These are phyloP conservation scores for Sitophilus oryzae DNA, from an alignment of 1,140 invertebrate genomes.

Conservation along the genomic window DNA sequence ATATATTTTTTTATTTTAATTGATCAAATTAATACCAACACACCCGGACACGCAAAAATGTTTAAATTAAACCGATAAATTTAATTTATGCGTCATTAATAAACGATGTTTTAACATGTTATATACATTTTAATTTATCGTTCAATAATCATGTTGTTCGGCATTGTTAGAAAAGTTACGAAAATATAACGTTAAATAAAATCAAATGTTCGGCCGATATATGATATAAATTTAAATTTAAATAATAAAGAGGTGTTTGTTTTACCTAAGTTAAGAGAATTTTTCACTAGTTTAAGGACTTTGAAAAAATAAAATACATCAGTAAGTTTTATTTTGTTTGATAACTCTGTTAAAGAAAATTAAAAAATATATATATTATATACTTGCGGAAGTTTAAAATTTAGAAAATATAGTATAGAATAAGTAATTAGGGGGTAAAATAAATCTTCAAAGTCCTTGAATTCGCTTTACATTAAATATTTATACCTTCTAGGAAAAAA, in stretches of 20 bases:
- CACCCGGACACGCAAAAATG: too few relatives aligned
- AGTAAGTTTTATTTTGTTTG: not conserved
- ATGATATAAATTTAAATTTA: too few relatives aligned
- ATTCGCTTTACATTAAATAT: constrained; percentile 20
- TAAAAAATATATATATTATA: not conserved
- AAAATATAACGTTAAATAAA: too few relatives aligned
- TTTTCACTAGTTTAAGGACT: not conserved
- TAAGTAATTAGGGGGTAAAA: not conserved
- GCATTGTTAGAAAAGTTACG: too few relatives aligned
- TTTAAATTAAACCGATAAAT: too few relatives aligned
- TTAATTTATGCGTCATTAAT: too few relatives aligned
- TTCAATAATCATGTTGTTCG: too few relatives aligned
- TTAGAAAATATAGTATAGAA: too few relatives aligned
- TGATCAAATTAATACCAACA: too few relatives aligned
- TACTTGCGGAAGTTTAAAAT: not conserved
- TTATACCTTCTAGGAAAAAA: constrained; percentile 22
- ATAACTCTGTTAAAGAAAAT: not conserved
- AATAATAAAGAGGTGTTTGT: not conserved
- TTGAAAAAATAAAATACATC: not conserved
- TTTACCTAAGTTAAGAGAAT: not conserved
- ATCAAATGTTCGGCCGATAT: too few relatives aligned
- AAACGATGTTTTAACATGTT: too few relatives aligned
- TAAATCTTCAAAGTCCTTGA: constrained; percentile 6
- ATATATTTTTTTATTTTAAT: constrained; percentile 1
- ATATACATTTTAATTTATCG: too few relatives aligned